These are phyloP conservation scores for Noctuana brunneofusca DNA, from an alignment of 2,888 invertebrate genomes.

Conservation along the genomic window DNA sequence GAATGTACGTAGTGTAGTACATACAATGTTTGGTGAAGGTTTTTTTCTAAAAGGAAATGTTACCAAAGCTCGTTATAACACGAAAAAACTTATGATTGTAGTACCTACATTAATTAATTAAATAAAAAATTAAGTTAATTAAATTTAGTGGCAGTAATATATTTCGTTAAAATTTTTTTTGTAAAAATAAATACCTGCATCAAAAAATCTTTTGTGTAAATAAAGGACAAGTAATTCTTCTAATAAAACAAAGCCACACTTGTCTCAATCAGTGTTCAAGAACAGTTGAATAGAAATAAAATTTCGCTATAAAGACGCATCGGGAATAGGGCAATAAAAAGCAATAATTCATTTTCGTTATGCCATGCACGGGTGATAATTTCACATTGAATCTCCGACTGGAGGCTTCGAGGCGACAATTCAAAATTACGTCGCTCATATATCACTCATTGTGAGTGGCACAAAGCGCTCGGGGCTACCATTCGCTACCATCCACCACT, in stretches of 20 bases:
- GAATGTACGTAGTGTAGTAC: no score
- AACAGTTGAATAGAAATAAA: constrained; percentile 40
- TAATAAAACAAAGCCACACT: constrained; percentile 32
- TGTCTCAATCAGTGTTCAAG: constrained; percentile 28
- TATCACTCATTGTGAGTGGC: constrained; percentile 81
- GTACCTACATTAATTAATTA: no score
- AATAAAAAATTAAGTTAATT: no score
- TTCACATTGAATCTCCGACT: constrained; percentile 69
- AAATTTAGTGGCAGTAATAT: no score
- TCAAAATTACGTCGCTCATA: constrained; percentile 78
- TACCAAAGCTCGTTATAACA: no score
- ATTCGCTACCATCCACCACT: constrained; percentile 67
- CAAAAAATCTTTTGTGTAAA: background rate
- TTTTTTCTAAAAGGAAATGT: no score
- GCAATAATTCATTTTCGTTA: constrained; percentile 82
- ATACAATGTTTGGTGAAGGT: no score
- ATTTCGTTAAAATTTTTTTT: no score
- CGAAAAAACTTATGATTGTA: no score
- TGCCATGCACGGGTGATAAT: constrained; percentile 80
- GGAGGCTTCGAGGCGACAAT: constrained; percentile 71
- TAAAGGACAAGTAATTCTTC: constrained; percentile 12
- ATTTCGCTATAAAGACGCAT: constrained; percentile 39
- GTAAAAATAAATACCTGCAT: background rate
- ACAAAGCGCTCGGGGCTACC: constrained; percentile 73
- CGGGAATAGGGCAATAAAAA: constrained; percentile 63